phyloP scores from a whole-genome alignment of 2,113 vertebrate genomes.

The Pangasianodon gigas region DNA sequence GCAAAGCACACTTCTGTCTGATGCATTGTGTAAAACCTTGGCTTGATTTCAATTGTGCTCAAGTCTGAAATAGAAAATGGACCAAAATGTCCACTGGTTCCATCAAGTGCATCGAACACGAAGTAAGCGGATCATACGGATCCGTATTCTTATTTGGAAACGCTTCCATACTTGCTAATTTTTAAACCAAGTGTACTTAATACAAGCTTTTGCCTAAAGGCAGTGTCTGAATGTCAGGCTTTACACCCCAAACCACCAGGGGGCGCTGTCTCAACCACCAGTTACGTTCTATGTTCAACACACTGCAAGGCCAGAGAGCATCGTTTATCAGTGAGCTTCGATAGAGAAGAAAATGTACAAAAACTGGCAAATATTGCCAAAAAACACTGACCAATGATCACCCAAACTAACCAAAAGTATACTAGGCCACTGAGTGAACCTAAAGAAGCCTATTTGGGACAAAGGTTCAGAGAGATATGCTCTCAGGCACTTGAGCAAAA shows the following conservation, averaged over 20 bases:
- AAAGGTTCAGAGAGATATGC: conserved; percentile 18
- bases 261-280: background rate
- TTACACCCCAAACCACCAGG: conserved; percentile 38
- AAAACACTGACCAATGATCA: conserved; percentile 44
- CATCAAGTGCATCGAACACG: background rate
- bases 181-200: background rate
- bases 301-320: conserved; percentile 1
- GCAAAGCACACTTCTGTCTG: conserved; percentile 25
- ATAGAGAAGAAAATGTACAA: conserved; percentile 41
- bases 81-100: background rate
- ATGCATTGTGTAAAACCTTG: conserved; percentile 16
- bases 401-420: conserved; percentile 30
- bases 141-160: background rate
- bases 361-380: conserved; percentile 59
- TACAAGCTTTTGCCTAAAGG: conserved; percentile 21
- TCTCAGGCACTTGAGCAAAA: conserved; percentile 50
- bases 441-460: conserved; percentile 21
- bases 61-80: background rate
- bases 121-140: background rate
- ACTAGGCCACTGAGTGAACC: conserved; percentile 17
- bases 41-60: background rate
- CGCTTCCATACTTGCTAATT: background rate
- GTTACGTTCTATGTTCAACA: background rate
- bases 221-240: conserved; percentile 42
- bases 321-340: conserved; percentile 39